phyloP scores from a whole-genome alignment of 30 jellyfish, hydroid and myxozoan genomes.

The Pelagia noctiluca region DNA sequence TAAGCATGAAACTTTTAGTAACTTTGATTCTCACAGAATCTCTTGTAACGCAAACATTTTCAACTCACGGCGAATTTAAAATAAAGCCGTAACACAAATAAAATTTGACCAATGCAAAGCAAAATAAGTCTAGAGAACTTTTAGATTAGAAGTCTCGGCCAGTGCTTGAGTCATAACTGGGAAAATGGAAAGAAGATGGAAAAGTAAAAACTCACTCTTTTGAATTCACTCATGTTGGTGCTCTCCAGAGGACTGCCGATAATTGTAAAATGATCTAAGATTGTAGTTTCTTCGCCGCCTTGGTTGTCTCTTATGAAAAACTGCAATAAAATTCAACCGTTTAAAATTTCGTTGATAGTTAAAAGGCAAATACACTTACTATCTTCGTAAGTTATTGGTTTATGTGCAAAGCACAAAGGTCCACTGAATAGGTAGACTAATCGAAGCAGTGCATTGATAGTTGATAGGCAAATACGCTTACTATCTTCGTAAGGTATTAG shows the following conservation, averaged over 20 bases:
- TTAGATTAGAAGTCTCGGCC: not conserved
- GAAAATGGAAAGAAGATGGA: no score
- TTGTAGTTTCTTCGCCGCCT: constrained; percentile 87
- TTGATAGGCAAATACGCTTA: no score
- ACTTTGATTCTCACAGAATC: not conserved
- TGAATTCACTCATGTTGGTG: constrained; percentile 88
- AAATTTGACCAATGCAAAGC: not conserved
- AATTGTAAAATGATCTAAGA: constrained; percentile 48
- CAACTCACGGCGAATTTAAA: not conserved
- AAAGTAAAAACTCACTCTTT: constrained; percentile 59
- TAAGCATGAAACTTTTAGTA: not conserved
- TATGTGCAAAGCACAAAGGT: no score
- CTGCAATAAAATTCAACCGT: constrained; percentile 17
- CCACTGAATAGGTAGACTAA: no score
- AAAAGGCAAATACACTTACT: no score
- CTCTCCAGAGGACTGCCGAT: constrained; percentile 79
- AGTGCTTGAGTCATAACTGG: no score
- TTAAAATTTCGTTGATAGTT: no score
- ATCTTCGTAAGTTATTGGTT: no score
- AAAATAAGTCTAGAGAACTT: not conserved
- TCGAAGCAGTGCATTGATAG: no score
- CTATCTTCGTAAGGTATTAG: no score
- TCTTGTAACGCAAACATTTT: no score
- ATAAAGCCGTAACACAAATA: not conserved
- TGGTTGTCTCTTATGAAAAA: constrained; percentile 67